phyloP scores from a whole-genome alignment of 1,140 invertebrate species.

The Trachelipus rathkii region DNA sequence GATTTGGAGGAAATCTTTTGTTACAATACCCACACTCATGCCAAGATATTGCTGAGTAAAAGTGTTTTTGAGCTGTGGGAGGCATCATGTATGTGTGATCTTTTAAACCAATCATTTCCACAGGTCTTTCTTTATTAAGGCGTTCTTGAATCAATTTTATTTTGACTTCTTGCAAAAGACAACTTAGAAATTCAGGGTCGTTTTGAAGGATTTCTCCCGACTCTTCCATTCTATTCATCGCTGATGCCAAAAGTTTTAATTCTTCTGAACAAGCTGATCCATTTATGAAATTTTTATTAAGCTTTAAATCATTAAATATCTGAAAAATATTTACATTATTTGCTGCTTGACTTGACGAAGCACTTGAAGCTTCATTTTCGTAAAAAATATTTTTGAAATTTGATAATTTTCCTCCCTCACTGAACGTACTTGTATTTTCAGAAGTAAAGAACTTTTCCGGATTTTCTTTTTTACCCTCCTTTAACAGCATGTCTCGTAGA shows the following conservation, averaged over 20 bases:
- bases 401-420: too few species aligned
- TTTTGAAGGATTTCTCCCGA: neutral
- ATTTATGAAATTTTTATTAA: neutral
- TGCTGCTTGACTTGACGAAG: too few species aligned
- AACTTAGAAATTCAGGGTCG: neutral
- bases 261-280: neutral
- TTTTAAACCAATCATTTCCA: conserved; percentile 1
- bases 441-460: too few species aligned
- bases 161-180: conserved; percentile 4
- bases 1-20: neutral
- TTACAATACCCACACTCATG: neutral
- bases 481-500: too few species aligned
- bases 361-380: too few species aligned
- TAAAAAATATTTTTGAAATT: too few species aligned
- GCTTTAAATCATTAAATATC: neutral
- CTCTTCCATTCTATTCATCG: neutral
- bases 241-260: neutral
- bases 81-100: neutral
- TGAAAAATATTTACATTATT: too few species aligned
- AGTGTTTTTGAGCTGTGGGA: neutral
- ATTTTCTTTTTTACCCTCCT: too few species aligned
- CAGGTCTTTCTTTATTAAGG: neutral
- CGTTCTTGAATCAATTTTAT: conserved; percentile 5
- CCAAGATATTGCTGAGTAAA: neutral
- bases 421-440: too few species aligned